These are phyloP conservation scores for Spisula solida DNA, from an alignment of 2,888 invertebrate genomes.

Conservation along the genomic window DNA sequence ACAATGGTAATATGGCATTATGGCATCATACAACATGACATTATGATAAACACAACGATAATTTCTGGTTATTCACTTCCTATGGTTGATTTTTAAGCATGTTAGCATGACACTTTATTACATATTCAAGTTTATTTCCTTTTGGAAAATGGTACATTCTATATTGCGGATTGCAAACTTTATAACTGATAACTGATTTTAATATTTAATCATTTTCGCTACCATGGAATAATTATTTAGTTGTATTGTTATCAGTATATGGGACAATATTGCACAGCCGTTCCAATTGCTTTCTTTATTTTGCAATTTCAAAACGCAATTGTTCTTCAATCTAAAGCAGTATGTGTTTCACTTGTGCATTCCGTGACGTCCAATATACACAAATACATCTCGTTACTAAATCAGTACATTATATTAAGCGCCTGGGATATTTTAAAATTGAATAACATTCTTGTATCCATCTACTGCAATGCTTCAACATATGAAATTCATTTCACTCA, in stretches of 20 bases:
- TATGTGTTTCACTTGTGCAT: background rate
- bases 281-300: background rate
- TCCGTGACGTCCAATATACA: background rate
- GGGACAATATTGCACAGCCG: background rate
- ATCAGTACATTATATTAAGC: background rate
- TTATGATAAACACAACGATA: no score
- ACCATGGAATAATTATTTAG: constrained; percentile 6
- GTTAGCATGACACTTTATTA: no score
- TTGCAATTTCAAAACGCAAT: background rate
- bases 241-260: constrained; percentile 9
- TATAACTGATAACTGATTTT: background rate
- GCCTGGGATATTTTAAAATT: background rate
- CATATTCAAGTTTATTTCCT: no score
- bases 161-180: background rate
- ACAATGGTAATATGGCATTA: no score
- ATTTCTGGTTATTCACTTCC: background rate
- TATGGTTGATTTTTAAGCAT: background rate
- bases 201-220: constrained; percentile 10
- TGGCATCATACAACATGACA: no score
- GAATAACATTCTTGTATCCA: background rate
- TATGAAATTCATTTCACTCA: background rate
- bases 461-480: background rate
- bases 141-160: no score
- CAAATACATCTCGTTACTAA: background rate
- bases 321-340: constrained; percentile 4